These are phyloP conservation scores for Peromyscus californicus DNA, from an alignment of 2,113 vertebrate genomes.

Conservation along the genomic window DNA sequence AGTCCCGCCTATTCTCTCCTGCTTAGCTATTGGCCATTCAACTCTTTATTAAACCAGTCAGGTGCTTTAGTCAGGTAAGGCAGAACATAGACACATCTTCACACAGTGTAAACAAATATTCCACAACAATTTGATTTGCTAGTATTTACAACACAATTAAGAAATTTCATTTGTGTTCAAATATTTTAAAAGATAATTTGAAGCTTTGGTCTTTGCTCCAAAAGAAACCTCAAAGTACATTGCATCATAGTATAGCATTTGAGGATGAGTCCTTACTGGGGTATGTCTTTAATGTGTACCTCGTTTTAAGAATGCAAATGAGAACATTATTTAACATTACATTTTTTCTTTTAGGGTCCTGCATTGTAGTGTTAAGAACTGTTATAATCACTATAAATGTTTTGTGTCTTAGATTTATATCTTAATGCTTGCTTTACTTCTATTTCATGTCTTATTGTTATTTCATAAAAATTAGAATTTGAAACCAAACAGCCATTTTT, in stretches of 20 bases:
- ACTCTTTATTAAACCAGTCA: no score
- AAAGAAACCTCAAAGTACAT: background rate
- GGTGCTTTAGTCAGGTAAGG: no score
- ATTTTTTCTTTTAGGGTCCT: background rate
- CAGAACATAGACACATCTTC: no score
- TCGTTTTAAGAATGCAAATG: slow-evolving; percentile 36
- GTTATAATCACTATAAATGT: background rate
- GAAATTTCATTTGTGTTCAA: slow-evolving; percentile 20
- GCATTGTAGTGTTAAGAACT: background rate
- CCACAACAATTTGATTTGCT: slow-evolving; percentile 14
- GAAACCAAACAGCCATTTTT: background rate
- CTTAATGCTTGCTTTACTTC: slow-evolving; percentile 40
- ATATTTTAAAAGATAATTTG: background rate
- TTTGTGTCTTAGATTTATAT: slow-evolving; percentile 42
- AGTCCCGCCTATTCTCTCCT: no score
- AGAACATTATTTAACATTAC: slow-evolving; percentile 45
- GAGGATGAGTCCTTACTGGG: background rate
- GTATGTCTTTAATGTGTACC: background rate
- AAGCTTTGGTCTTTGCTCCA: slow-evolving; percentile 12
- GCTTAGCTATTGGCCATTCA: no score
- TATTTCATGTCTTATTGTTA: slow-evolving; percentile 6
- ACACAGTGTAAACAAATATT: no score
- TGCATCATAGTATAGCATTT: background rate
- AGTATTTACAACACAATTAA: slow-evolving; percentile 5
- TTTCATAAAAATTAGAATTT: slow-evolving; percentile 48